phyloP scores from a whole-genome alignment of 2,113 vertebrate species.

The Smithornis capensis region DNA sequence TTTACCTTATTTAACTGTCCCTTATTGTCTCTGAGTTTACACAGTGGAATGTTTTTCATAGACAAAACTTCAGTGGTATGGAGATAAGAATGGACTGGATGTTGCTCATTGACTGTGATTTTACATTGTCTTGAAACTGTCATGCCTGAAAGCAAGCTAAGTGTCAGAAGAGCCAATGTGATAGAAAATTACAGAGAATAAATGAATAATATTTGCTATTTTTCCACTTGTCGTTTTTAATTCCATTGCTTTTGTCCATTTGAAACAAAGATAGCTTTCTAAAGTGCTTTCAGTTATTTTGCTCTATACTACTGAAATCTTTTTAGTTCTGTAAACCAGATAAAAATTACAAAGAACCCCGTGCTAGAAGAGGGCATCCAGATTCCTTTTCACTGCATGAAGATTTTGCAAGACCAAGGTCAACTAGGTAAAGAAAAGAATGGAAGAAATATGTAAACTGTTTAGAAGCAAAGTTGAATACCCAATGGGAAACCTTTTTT shows the following conservation, averaged over 20 bases:
- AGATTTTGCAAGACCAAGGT: not conserved
- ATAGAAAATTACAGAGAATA: not conserved
- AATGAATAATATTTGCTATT: not conserved
- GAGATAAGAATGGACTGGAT: not conserved
- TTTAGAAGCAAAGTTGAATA: not conserved
- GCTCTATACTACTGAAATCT: not conserved
- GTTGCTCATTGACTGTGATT: not conserved
- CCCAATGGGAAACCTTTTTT: not conserved
- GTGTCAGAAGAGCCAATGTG: not conserved
- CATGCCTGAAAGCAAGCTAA: not conserved
- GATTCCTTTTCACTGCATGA: not conserved
- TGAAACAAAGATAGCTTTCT: not conserved
- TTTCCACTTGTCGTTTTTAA: not conserved
- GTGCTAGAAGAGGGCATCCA: not conserved
- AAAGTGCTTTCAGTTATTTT: not conserved
- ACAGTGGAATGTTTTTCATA: not conserved
- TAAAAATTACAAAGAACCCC: not conserved
- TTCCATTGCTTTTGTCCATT: not conserved
- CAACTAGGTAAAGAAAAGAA: not conserved
- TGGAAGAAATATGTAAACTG: not conserved
- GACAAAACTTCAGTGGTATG: not conserved
- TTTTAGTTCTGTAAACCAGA: not conserved
- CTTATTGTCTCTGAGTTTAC: not conserved
- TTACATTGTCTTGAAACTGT: not conserved
- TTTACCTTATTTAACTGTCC: not conserved